Evolutionary conservation across 2,888 invertebrate species (phyloP).

Genomic region (Lycaena phlaeas): DNA sequence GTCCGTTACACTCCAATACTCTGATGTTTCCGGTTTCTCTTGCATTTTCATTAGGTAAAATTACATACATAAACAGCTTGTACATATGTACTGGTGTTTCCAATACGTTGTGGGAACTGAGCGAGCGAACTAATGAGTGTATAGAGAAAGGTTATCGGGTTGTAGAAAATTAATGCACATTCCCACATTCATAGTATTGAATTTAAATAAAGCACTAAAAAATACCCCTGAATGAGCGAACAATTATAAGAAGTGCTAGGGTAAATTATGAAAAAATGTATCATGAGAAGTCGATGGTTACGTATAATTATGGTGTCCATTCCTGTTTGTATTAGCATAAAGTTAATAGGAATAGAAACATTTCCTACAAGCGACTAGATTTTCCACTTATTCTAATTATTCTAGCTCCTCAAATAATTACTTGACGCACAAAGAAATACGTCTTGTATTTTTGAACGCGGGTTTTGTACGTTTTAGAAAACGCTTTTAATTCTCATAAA

Average conservation of each 20-base stretch:
- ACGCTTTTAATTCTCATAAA: constrained; percentile 1
- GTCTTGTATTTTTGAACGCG: too few relatives aligned
- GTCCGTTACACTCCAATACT: constrained; percentile 59
- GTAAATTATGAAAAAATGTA: constrained; percentile 1
- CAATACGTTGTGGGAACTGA: constrained; percentile 6
- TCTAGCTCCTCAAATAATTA: too few relatives aligned
- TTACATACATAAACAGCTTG: neutral
- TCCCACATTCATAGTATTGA: constrained; percentile 8
- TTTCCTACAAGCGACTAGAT: too few relatives aligned
- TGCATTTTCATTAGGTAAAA: constrained; percentile 18
- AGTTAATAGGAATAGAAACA: neutral
- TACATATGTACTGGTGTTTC: neutral
- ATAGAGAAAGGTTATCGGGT: constrained; percentile 11
- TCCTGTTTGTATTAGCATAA: constrained; percentile 7
- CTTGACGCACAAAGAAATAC: too few relatives aligned
- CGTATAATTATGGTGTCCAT: neutral
- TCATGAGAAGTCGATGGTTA: neutral
- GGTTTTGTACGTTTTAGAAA: too few relatives aligned
- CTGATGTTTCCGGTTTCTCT: constrained; percentile 18
- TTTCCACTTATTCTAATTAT: too few relatives aligned
- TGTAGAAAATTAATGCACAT: constrained; percentile 10
- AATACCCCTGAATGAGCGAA: neutral
- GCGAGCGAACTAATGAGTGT: constrained; percentile 8
- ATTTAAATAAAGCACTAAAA: neutral
- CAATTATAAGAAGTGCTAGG: neutral